These are phyloP conservation scores for Achroia grisella DNA, from an alignment of 1,140 invertebrate genomes.

Conservation along the genomic window DNA sequence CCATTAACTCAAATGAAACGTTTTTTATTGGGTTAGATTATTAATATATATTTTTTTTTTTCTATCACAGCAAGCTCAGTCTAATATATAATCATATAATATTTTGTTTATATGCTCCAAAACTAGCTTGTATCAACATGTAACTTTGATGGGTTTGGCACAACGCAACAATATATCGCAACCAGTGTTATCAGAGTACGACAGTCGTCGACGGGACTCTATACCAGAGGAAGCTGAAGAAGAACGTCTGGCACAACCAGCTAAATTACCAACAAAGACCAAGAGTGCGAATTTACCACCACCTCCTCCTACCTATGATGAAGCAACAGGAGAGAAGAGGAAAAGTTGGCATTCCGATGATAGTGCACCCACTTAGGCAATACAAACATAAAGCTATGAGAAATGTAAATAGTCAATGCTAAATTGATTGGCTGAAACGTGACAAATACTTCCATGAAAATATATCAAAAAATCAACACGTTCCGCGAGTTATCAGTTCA, in stretches of 20 bases:
- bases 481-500: too few species aligned
- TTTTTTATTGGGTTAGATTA: neutral
- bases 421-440: too few species aligned
- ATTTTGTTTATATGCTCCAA: too few species aligned
- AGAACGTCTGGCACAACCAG: slow-evolving; percentile 46
- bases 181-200: slow-evolving; percentile 67
- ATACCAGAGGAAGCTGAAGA: slow-evolving; percentile 72
- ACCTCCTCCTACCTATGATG: slow-evolving; percentile 53
- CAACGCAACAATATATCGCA: slow-evolving; percentile 76
- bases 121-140: too few species aligned
- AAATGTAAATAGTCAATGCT: too few species aligned
- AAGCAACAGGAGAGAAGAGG: slow-evolving; percentile 52
- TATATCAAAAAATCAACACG: too few species aligned
- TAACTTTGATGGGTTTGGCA: slow-evolving; percentile 42
- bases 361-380: slow-evolving; percentile 56
- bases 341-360: slow-evolving; percentile 74
- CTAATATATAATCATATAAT: too few species aligned
- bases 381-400: neutral
- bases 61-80: too few species aligned
- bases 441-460: too few species aligned
- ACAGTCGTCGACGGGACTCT: slow-evolving; percentile 66
- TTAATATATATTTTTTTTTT: neutral
- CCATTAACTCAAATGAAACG: too few species aligned
- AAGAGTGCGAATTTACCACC: slow-evolving; percentile 47
- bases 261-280: slow-evolving; percentile 43